Percentiles rank a stretch among this genome's conserved stretches.
phyloP scores from a whole-genome alignment of 2,113 vertebrate species.

The Pica pica region DNA sequence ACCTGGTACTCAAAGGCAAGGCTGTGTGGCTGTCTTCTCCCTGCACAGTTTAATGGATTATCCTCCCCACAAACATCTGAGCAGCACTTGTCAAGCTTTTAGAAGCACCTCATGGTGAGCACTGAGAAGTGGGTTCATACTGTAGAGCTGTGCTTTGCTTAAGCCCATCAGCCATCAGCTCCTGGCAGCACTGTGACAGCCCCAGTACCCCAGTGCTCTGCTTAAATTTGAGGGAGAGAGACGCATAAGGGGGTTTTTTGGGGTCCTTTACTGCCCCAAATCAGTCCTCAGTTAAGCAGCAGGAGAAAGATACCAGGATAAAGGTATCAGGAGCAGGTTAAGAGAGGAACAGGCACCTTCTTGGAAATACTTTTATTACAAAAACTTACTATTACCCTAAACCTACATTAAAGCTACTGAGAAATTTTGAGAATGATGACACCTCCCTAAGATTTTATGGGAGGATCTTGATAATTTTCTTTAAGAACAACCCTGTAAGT shows the following conservation, averaged over 20 bases:
- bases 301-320: not conserved
- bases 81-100: not conserved
- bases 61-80: not conserved
- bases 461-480: not conserved
- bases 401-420: not conserved
- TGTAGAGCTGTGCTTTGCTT: not conserved
- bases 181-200: not conserved
- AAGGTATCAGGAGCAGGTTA: not conserved
- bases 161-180: not conserved
- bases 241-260: rapidly evolving
- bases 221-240: not conserved
- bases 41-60: not conserved
- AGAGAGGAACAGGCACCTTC: not conserved
- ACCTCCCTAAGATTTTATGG: not conserved
- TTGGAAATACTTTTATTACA: not conserved
- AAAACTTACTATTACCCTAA: not conserved
- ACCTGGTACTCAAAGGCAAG: rapidly evolving
- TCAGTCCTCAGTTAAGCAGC: not conserved
- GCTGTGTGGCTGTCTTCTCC: not conserved
- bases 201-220: not conserved
- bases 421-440: not conserved
- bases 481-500: not conserved
- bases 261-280: not conserved
- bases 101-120: not conserved
- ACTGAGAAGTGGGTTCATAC: not conserved